phyloP scores from a whole-genome alignment of 2,797 vertebrate genomes.

The Coendou prehensilis region DNA sequence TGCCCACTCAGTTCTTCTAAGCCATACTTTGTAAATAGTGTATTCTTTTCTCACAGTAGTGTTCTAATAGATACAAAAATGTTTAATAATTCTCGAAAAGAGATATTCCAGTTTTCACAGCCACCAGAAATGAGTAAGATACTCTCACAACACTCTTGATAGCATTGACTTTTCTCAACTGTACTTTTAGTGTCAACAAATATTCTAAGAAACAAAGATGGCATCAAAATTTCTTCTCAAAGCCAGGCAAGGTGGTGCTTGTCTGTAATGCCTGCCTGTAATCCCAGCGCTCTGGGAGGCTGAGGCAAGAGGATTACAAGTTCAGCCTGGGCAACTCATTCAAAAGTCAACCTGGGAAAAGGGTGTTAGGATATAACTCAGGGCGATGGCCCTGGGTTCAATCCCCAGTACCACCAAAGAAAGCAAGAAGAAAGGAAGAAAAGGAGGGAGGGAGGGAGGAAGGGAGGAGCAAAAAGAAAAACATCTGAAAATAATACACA shows the following conservation, averaged over 20 bases:
- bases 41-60: neutral
- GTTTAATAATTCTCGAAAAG: neutral
- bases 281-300: neutral
- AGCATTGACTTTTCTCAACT: neutral
- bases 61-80: neutral
- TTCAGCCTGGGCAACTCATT: neutral
- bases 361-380: neutral
- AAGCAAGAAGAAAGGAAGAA: neutral
- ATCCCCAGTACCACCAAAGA: neutral
- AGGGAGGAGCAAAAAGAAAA: neutral
- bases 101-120: neutral
- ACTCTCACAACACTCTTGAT: neutral
- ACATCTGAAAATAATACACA: constrained; percentile 29
- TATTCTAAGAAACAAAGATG: neutral
- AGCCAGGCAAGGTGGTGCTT: neutral
- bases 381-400: neutral
- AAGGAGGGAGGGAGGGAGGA: neutral
- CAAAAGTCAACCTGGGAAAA: neutral
- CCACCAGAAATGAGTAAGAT: neutral
- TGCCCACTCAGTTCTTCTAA: neutral
- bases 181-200: neutral
- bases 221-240: neutral
- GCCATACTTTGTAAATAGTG: neutral
- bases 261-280: neutral
- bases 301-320: neutral